Evolutionary conservation across 2,888 invertebrate genomes (phyloP), one percentile per base, ranked within the genome.

Genomic region (Sesamia inferens): DNA sequence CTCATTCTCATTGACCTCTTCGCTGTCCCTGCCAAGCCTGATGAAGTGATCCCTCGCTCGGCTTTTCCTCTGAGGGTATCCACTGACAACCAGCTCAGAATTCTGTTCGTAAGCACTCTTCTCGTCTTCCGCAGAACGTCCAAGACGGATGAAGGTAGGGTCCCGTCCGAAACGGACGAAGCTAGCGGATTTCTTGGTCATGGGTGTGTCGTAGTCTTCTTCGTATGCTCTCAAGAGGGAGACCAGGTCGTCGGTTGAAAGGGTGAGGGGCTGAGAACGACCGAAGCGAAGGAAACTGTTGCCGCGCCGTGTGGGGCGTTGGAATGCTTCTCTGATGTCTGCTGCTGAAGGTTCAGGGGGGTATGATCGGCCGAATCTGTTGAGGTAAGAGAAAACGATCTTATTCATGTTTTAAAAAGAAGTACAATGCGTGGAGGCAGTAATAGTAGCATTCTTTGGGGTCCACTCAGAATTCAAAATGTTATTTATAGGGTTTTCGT

Each of bases 71-170:
- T 94, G 93, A 48, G 95, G 95, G 54, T 91, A 92, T 6, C 92
- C 92, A 54, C 87, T 92, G 7, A 92, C 89, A 2, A 89, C 84
- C 31, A 92, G 71, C 1, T 94, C 93, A 0, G 93, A 88, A 42
- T 85, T 88, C 71, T 92, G 92, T 55, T 94, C 93, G 10, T 86
- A 87, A 5, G 85, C 90, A 8, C 73, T 72, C n/a, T 90, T 92
- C 0, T 93, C 93, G 0, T 94, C 94, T 1, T 92, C 93, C 7
- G 81, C 83, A 3, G 95, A 92, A 67, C 96, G 90, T 2, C 96
- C 96, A n/a, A 96, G 92, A 14, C 96, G 90, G 80, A 96, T 93
- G 87, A 96, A 96, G 80, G 94, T 96, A 13, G 94, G 94, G 68
- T 94, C 93, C 0, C 96, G 90, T 6, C 96, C 96, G 2, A 96